Evolutionary conservation across 2,113 vertebrate species (phyloP).

Genomic region (Lepisosteus oculatus): DNA sequence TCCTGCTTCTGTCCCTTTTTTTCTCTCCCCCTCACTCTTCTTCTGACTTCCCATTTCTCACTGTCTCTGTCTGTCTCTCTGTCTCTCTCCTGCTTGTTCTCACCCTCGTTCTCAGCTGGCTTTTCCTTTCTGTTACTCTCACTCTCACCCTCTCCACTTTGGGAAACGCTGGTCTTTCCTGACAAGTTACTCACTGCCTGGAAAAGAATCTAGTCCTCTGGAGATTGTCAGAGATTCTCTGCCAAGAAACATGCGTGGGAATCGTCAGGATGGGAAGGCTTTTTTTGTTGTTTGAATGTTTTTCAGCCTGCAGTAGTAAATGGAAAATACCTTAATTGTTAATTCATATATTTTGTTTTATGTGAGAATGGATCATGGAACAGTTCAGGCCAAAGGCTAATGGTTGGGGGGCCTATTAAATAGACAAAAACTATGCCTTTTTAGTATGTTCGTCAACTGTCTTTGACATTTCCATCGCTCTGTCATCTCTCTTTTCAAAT

Average conservation of each 20-base stretch:
- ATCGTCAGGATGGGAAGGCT: constrained; percentile 85
- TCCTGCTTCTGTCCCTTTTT: constrained; percentile 26
- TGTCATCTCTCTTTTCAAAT: too few species aligned
- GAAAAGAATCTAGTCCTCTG: constrained; percentile 85
- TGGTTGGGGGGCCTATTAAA: constrained; percentile 14
- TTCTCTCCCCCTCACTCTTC: constrained; percentile 46
- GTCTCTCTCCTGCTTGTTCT: constrained; percentile 34
- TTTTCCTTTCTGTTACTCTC: constrained; percentile 53
- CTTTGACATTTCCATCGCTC: too few species aligned
- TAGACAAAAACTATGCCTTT: background rate
- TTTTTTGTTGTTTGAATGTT: constrained; percentile 83
- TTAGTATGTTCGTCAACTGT: too few species aligned
- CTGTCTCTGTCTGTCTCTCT: constrained; percentile 43
- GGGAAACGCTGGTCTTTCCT: constrained; percentile 94
- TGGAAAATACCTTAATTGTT: constrained; percentile 71
- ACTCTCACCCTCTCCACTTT: constrained; percentile 76
- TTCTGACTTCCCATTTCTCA: constrained; percentile 54
- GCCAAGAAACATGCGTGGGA: constrained; percentile 96
- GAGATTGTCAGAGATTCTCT: constrained; percentile 86
- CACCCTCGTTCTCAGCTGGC: constrained; percentile 50
- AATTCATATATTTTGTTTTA: constrained; percentile 62
- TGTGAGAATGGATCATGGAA: constrained; percentile 38
- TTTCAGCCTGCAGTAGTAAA: constrained; percentile 75
- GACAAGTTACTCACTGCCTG: constrained; percentile 92
- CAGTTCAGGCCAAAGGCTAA: constrained; percentile 45